A percentile compares a stretch with the other conserved stretches of the same genome.
phyloP scores from a whole-genome alignment of 2,797 vertebrate species.

The Xenentodon cancila region DNA sequence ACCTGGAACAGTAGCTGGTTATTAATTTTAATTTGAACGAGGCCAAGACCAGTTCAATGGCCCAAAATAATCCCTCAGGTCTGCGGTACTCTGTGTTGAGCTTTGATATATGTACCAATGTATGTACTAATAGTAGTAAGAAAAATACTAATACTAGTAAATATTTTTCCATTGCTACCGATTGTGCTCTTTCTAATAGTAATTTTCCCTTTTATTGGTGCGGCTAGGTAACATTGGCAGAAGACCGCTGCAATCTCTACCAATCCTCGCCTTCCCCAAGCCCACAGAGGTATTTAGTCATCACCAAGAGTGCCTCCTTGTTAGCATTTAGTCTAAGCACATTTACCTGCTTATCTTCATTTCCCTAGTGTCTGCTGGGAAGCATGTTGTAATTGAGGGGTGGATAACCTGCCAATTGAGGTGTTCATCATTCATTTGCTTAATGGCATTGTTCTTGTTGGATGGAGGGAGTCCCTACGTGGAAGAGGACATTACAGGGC shows the following conservation, averaged over 20 bases:
- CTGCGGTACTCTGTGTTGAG: neutral
- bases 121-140: no score
- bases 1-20: no score
- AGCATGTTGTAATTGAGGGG: constrained; percentile 64
- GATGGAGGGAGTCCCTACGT: constrained; percentile 16
- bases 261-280: constrained; percentile 52
- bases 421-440: constrained; percentile 59
- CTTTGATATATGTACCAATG: neutral
- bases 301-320: constrained; percentile 69
- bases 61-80: no score
- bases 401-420: constrained; percentile 57
- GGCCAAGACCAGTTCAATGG: neutral
- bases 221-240: constrained; percentile 51
- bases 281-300: constrained; percentile 54
- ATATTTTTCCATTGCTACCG: constrained; percentile 10
- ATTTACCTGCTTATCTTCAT: constrained; percentile 77
- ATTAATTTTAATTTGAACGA: neutral
- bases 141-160: no score
- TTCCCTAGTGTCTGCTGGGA: constrained; percentile 62
- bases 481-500: constrained; percentile 48
- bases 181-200: constrained; percentile 23
- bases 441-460: constrained; percentile 60
- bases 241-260: constrained; percentile 41
- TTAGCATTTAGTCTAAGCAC: constrained; percentile 70
- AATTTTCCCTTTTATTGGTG: constrained; percentile 5